Conservation (phyloP, 2,888 invertebrate species). For the Ectobius pallidus region DNA sequence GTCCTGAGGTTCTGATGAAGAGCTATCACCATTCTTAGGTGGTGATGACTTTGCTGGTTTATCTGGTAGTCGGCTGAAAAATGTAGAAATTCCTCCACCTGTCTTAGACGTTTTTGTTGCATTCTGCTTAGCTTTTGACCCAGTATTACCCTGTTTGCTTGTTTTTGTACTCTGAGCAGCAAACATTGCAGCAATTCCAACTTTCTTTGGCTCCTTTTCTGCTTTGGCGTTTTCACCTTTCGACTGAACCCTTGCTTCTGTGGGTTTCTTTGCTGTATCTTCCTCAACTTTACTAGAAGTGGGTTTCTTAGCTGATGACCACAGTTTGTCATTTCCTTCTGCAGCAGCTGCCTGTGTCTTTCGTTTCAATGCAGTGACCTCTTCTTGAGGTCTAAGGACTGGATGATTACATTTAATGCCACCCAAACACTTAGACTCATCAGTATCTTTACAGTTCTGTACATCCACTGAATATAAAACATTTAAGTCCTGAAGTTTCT, state of each 20-base stretch:
- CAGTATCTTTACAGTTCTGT: background rate
- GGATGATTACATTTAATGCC: background rate
- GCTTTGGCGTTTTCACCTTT: background rate
- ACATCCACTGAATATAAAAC: slow-evolving; percentile 5
- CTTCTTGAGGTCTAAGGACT: background rate
- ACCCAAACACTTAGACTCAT: background rate
- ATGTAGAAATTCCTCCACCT: background rate
- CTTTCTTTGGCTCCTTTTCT: background rate
- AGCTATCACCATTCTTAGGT: background rate
- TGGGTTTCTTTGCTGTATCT: background rate
- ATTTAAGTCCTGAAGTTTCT: background rate
- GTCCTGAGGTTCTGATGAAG: background rate
- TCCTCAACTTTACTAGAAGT: background rate
- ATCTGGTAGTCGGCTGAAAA: background rate
- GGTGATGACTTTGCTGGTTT: background rate
- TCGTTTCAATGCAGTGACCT: background rate
- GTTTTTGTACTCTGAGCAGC: slow-evolving; percentile 31
- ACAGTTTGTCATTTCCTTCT: background rate
- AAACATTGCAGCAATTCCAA: slow-evolving; percentile 30
- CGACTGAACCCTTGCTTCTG: background rate
- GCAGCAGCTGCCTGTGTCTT: background rate
- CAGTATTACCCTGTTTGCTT: background rate
- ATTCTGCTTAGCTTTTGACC: background rate
- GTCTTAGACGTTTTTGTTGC: background rate
- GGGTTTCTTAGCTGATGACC: background rate